phyloP scores from a whole-genome alignment of 2,888 invertebrate genomes.

The Alcis repandata region DNA sequence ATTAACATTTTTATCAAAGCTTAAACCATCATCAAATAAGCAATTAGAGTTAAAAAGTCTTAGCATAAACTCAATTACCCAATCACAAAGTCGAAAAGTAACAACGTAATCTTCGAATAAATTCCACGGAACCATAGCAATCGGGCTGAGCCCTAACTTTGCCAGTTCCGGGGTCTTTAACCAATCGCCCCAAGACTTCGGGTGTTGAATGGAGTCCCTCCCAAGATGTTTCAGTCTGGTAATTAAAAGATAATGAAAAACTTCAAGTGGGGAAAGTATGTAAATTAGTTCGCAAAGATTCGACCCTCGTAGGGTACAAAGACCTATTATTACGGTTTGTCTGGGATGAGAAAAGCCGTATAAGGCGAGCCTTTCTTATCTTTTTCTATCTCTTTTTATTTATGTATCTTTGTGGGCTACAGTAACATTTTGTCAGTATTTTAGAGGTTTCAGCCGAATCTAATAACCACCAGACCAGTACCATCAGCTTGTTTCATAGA shows the following conservation, averaged over 20 bases:
- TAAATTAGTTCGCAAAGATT: slow-evolving; percentile 64
- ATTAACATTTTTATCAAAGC: no score
- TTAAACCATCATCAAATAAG: background rate
- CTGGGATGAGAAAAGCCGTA: slow-evolving; percentile 18
- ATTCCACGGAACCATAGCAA: slow-evolving; percentile 40
- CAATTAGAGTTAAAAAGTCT: slow-evolving; percentile 13
- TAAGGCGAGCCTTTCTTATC: background rate
- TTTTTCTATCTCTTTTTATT: background rate
- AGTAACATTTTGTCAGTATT: no score
- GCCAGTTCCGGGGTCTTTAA: slow-evolving; percentile 42
- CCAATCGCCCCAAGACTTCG: slow-evolving; percentile 43
- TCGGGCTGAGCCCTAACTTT: slow-evolving; percentile 40
- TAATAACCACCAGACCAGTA: no score
- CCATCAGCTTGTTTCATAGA: no score
- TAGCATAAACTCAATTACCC: slow-evolving; percentile 18
- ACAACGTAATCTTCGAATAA: slow-evolving; percentile 32
- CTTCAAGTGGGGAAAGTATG: slow-evolving; percentile 68
- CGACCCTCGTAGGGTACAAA: slow-evolving; percentile 48
- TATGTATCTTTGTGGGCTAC: no score
- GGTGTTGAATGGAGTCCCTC: slow-evolving; percentile 52
- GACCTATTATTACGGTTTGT: slow-evolving; percentile 45
- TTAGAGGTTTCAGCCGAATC: no score
- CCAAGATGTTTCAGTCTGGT: slow-evolving; percentile 61
- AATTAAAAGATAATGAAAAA: slow-evolving; percentile 79
- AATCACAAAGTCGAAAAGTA: slow-evolving; percentile 43